Percentiles rank a stretch among this genome's conserved stretches.
These are phyloP conservation scores for Netelia inedita DNA, from an alignment of 2,888 invertebrate genomes.

Conservation along the genomic window DNA sequence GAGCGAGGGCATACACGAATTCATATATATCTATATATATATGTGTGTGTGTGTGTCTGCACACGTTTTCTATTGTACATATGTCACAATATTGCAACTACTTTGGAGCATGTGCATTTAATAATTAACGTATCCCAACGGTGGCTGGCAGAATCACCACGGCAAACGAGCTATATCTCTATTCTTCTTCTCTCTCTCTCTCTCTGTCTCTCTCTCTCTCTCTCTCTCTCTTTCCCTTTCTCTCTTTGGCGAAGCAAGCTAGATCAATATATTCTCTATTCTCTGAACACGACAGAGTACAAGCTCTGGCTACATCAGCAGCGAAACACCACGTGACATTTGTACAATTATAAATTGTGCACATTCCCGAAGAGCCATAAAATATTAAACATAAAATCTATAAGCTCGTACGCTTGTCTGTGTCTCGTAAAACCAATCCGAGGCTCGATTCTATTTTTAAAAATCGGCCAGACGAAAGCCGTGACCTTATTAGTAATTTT, in stretches of 20 bases:
- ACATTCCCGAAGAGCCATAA: conserved; percentile 8
- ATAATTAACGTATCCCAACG: conserved; percentile 37
- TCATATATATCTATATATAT: background rate
- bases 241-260: conserved; percentile 2
- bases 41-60: background rate
- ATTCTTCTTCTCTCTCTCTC: background rate
- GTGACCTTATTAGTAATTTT: conserved; percentile 16
- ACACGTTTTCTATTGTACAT: background rate
- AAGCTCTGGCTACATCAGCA: background rate
- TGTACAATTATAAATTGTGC: conserved; percentile 18
- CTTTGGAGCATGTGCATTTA: conserved; percentile 27
- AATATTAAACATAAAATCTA: conserved; percentile 40
- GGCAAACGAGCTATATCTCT: conserved; percentile 14
- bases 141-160: conserved; percentile 1
- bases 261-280: conserved; percentile 47
- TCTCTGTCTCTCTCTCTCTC: too few relatives aligned
- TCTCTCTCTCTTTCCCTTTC: too few relatives aligned
- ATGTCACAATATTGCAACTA: background rate
- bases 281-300: background rate
- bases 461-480: background rate
- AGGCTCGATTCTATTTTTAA: conserved; percentile 26
- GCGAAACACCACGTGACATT: conserved; percentile 34
- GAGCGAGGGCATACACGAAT: background rate
- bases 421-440: background rate
- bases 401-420: background rate